Evolutionary conservation across 2,888 invertebrate species (phyloP), one percentile per base, ranked within the genome.

Genomic region (Caenorhabditis zanzibari): DNA sequence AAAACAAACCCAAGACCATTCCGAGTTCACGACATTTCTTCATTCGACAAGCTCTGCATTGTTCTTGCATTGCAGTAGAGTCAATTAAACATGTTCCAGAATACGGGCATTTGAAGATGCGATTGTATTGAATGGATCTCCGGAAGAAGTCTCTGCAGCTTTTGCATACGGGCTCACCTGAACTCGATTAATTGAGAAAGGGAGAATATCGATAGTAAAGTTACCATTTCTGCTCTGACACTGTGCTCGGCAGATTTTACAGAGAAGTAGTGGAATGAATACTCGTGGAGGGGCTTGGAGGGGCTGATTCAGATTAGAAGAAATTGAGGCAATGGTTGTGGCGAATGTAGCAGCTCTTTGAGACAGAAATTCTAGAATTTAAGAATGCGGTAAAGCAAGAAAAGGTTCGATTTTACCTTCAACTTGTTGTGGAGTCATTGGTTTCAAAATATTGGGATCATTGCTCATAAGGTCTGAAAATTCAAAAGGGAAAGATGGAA

Each of bases 101-200:
- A 14, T 9, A 38, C 1, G 19, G 22, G 16, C 61, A 61, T 16
- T 16, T 12, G 16, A 32, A 44, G 16, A 24, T 7, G 2, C 9
- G 16, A 16, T 61, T 24, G 6, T 61, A 12, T 5, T 3, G 12
- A 6, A 61, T 19, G 2, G 41, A 22, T 44, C 41, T 22, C 5
- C 41, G 38, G 24, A 44, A 61, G 61, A 61, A 61, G 14, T 61
- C 61, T 24, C 22, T 41, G 24, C 61, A 61, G 16, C 41, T 61
- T 24, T 61, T 61, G 32, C 61, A 61, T 10, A 41, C 22, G 9
- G 24, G 41, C 5, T 41, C 22, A 2, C 61, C 61, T 61, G 24
- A 26, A 61, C 14, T 32, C 0, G n/a, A 58, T 6, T n/a, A 10
- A 16, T 32, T 28, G 0, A 32, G 14, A 7, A 7, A 32, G 16